Percentiles rank a stretch among this genome's conserved stretches.
Conservation (phyloP, 2,888 invertebrate species). For the Bedellia somnulentella region DNA sequence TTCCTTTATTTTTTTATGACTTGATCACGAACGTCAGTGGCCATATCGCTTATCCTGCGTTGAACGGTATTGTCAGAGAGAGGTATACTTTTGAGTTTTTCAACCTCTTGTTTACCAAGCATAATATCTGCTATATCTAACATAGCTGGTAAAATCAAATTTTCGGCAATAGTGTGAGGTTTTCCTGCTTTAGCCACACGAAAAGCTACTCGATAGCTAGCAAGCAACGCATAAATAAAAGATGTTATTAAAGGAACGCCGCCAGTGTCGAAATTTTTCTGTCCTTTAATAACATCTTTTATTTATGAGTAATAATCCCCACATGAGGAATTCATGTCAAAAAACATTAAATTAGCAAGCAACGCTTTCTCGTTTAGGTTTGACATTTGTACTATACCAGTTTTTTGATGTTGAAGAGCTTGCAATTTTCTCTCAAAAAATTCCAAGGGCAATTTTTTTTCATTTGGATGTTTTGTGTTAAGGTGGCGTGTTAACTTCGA, state of each 20-base stretch:
- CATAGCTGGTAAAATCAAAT: conserved; percentile 13
- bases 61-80: conserved; percentile 19
- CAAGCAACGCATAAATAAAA: too few relatives aligned
- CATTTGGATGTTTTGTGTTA: conserved; percentile 11
- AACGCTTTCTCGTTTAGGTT: conserved; percentile 10
- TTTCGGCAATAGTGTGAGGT: conserved; percentile 14
- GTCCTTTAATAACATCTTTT: too few relatives aligned
- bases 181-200: conserved; percentile 13
- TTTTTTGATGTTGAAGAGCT: conserved; percentile 8
- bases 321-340: too few relatives aligned
- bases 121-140: conserved; percentile 13
- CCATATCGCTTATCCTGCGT: conserved; percentile 19
- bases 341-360: too few relatives aligned
- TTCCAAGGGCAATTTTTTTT: conserved; percentile 9
- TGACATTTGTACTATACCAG: conserved; percentile 8
- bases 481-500: conserved; percentile 11
- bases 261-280: too few relatives aligned
- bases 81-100: conserved; percentile 17
- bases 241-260: too few relatives aligned
- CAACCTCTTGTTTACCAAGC: conserved; percentile 13
- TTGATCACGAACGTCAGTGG: conserved; percentile 15
- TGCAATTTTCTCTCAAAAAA: conserved; percentile 10
- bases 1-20: conserved; percentile 9
- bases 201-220: conserved; percentile 10
- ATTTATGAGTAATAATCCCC: too few relatives aligned